Base-by-base conservation (phyloP, 2,888 invertebrate genomes). In the Apoda limacodes region DNA sequence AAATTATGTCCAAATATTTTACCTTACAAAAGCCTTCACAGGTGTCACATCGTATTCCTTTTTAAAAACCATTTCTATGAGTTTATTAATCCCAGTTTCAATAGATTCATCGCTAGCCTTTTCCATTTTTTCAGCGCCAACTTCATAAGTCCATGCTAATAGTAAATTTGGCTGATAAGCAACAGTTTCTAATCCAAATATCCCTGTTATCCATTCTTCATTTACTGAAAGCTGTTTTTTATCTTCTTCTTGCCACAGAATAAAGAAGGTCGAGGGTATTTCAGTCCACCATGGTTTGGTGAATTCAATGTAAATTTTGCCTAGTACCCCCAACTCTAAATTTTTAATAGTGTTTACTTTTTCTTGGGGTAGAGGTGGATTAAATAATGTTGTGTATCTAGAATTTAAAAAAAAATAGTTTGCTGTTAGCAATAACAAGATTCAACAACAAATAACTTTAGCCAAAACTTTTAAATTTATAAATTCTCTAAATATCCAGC, bases 221-320 rank as follows among this genome's bases (percentile, higher is more conserved):
- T 70, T 57, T 39, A 54, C 32, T 5, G 68, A 37, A 39, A 84
- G 83, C 30, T 78, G 61, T 1, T 54, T 52, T 39, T 78, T 82
- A 35, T 84, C 84, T 38, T 81, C 66, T 2, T 82, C 68, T 0
- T 64, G 61, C 87, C 87, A 87, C 2, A 87, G 48, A 2, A 87
- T 59, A 14, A 71, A 66, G 45, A 87, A 82, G 24, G 76, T 81
- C 7, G 69, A 61, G 2, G 69, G 62, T 0, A 50, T 43, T 28
- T 64, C 57, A 0, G 67, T 80, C 88, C 89, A 89, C 86, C 89
- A 89, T 1, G 81, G 75, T 21, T 75, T 58, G 2, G 85, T 78
- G 55, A 88, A 91, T 52, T 86, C 84, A 2, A 90, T 65, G 55
- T 86, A 89, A 36, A 90, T 83, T 70, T 90, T 91, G 52, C 88